Evolutionary conservation across 2,888 invertebrate species (phyloP).

Genomic region (Drosophila kambysellisi): DNA sequence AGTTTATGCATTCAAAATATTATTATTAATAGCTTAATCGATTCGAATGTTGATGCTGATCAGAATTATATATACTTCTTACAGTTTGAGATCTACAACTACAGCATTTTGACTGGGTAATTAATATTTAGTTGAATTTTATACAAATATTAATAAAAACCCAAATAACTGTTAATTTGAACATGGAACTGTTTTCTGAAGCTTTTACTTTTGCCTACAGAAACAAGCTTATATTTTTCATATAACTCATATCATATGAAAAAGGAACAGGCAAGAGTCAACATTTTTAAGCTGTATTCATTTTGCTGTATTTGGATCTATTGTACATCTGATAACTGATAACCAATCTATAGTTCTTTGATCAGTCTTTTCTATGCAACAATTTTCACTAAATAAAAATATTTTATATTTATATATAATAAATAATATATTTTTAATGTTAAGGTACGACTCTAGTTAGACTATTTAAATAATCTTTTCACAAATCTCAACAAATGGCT

Average conservation of each 20-base stretch:
- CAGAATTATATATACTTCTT: neutral
- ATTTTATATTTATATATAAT: neutral
- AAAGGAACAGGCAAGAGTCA: neutral
- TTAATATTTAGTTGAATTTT: too few relatives aligned
- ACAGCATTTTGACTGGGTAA: too few relatives aligned
- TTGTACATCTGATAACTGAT: neutral
- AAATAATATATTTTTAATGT: neutral
- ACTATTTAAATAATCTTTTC: neutral
- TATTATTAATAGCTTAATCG: neutral
- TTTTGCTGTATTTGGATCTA: neutral
- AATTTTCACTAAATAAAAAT: neutral
- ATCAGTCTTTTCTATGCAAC: neutral
- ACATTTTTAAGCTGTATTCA: rapidly evolving
- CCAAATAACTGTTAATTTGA: neutral
- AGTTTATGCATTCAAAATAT: neutral
- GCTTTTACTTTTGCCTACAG: neutral
- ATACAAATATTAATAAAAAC: too few relatives aligned
- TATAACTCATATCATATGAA: neutral
- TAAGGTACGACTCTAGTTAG: neutral
- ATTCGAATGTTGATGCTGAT: neutral
- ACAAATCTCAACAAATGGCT: neutral
- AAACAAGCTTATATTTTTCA: neutral
- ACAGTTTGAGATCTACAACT: neutral
- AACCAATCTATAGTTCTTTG: neutral
- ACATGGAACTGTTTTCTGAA: neutral